Conservation (phyloP, 2,113 vertebrate species). For the Mohoua ochrocephala region DNA sequence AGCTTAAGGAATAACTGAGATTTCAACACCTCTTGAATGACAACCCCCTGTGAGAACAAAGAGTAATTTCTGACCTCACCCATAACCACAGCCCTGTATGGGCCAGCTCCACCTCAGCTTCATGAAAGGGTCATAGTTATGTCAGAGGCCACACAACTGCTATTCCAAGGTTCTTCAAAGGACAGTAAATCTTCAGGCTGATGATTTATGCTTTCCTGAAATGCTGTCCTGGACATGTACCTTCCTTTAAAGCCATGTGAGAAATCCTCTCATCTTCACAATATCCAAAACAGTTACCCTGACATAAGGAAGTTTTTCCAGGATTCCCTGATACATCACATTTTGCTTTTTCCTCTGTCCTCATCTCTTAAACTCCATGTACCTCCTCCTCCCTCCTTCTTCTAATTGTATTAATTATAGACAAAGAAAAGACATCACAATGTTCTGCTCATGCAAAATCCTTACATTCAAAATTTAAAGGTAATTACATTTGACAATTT, state of each 20-base stretch:
- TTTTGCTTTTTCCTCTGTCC: neutral
- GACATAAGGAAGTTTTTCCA: neutral
- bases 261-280: neutral
- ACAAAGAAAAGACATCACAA: neutral
- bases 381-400: neutral
- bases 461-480: neutral
- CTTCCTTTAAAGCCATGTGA: neutral
- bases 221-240: neutral
- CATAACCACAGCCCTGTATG: rapidly evolving
- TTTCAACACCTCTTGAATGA: neutral
- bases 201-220: neutral
- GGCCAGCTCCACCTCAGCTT: neutral
- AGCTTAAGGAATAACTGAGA: neutral
- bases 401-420: neutral
- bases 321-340: neutral
- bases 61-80: neutral
- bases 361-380: neutral
- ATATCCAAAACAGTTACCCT: neutral
- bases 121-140: neutral
- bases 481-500: neutral
- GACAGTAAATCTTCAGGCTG: neutral
- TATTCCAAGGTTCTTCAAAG: neutral
- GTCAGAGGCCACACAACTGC: neutral
- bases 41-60: neutral
- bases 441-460: neutral